Base-by-base conservation (phyloP, 2,888 invertebrate genomes). In the Drosophila prolongata region DNA sequence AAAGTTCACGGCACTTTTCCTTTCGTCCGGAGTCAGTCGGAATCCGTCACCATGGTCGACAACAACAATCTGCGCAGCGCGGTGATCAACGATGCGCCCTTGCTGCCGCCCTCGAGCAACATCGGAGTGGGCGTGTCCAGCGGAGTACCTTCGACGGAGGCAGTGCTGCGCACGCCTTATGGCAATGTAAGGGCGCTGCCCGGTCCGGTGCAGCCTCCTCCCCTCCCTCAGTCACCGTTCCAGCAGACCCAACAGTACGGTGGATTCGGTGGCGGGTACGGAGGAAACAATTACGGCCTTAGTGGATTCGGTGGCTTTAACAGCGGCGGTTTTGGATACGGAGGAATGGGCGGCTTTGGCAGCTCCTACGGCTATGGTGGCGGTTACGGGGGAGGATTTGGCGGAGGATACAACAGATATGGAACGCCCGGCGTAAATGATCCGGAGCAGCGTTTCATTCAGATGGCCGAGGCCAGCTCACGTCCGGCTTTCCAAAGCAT, bases 401-500 rank as follows among this genome's bases (percentile, higher is more conserved):
- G 82, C 6, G 62, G 70, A 13, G 79, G 80, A 6, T 90, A 90
- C 75, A 91, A 86, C 64, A 83, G 91, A 43, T 91, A 80, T 61
- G 91, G 91, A 5, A 76, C 76, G 3, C 76, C 84, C 61, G 90
- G 90, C 75, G 70, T 78, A 13, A 85, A 88, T 68, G 92, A 91
- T 78, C 91, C 92, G 4, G 93, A 93, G 70, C 82, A 89, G 24
- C 87, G 96, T 79, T 97, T 98, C 89, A 95, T 97, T 55, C 96
- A 97, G 91, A 93, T 96, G 89, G 98, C 98, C 0, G 98, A 98
- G 92, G 98, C 98, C 82, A 97, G 95, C 84, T 97, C 98, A 0
- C 94, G 98, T 49, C 96, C 97, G 61, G 97, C 99, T 8, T 99
- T 99, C 92, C 96, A 98, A 88, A 98, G 97, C 13, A 97, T 99